Percentiles rank a stretch among this genome's conserved stretches.
These are phyloP conservation scores for Microplitis mediator DNA, from an alignment of 1,140 invertebrate genomes.

Conservation along the genomic window DNA sequence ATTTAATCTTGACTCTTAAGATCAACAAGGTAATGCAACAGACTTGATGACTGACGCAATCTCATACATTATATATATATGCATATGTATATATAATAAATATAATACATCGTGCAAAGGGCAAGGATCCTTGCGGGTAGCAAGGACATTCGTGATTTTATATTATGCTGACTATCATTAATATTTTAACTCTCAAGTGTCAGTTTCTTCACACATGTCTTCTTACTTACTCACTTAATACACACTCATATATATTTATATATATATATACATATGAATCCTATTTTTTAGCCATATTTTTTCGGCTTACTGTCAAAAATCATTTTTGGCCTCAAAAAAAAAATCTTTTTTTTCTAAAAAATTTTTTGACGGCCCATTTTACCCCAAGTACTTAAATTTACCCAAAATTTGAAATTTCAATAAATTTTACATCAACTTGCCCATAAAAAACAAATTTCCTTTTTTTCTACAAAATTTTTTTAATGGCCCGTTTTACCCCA, in stretches of 20 bases:
- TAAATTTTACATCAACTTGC: no score
- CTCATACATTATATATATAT: not conserved
- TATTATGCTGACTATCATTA: not conserved
- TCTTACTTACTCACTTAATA: not conserved
- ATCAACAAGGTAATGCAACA: not conserved
- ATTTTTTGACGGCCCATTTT: no score
- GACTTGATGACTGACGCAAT: slow-evolving; percentile 8
- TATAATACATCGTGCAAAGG: slow-evolving; percentile 24
- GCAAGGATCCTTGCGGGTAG: slow-evolving; percentile 32
- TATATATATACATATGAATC: not conserved
- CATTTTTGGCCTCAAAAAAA: no score
- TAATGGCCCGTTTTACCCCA: no score
- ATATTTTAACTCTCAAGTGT: slow-evolving; percentile 6
- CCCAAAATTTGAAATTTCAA: no score
- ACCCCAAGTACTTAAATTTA: no score
- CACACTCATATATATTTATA: not conserved
- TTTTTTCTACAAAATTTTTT: no score
- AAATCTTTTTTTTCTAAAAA: no score
- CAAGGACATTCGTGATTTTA: slow-evolving; percentile 25
- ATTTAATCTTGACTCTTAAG: not conserved
- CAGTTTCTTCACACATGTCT: not conserved
- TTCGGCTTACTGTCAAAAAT: no score
- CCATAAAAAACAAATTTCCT: no score
- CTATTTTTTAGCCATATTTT: no score
- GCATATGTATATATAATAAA: not conserved